These are phyloP conservation scores for Aphelenchoides besseyi DNA, from an alignment of 1,140 invertebrate species.

Conservation along the genomic window DNA sequence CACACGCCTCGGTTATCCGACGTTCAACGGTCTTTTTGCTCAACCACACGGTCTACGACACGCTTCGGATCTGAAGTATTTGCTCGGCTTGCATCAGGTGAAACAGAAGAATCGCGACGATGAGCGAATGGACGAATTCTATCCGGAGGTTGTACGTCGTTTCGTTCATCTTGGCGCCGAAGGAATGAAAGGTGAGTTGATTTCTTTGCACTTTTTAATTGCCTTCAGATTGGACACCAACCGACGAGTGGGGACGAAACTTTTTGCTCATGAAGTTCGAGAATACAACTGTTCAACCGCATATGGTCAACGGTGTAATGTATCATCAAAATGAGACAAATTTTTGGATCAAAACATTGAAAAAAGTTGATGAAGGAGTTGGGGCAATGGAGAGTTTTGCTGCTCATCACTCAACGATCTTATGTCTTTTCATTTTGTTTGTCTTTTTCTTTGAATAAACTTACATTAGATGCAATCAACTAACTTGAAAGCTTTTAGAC, in stretches of 20 bases:
- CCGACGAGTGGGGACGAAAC: conserved; percentile 3
- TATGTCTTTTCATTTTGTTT: no score
- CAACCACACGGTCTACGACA: background rate
- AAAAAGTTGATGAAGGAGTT: background rate
- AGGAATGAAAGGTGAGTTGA: conserved; percentile 3
- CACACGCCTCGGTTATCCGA: conserved; percentile 10
- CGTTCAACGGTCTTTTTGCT: background rate
- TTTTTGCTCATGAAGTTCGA: background rate
- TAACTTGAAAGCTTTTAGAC: background rate
- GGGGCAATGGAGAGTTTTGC: no score
- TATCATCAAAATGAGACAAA: background rate
- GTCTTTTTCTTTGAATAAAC: no score
- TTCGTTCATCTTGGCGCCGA: background rate
- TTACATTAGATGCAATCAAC: background rate
- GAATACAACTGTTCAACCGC: background rate
- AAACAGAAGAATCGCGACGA: conserved; percentile 10
- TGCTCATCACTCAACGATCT: no score
- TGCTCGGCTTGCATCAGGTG: conserved; percentile 16
- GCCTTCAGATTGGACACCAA: conserved; percentile 8
- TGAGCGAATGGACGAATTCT: conserved; percentile 7
- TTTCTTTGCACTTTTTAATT: background rate
- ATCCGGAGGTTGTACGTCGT: background rate
- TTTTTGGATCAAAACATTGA: background rate
- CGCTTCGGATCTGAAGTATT: conserved; percentile 11
- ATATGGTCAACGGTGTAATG: background rate